A percentile compares a stretch with the other conserved stretches of the same genome.
phyloP scores from a whole-genome alignment of 2,888 invertebrate genomes.

The Bellardia bayeri region DNA sequence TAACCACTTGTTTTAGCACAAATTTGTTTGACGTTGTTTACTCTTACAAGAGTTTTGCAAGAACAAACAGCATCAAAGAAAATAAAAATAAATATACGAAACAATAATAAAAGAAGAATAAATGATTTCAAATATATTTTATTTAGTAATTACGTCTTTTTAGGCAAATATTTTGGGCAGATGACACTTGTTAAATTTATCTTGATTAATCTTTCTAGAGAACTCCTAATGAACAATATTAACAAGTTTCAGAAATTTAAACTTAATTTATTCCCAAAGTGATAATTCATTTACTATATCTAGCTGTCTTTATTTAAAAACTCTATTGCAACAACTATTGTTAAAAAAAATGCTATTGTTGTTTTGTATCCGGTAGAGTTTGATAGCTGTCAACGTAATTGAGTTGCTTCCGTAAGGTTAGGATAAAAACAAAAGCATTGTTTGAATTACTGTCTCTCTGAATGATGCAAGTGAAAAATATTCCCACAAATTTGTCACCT shows the following conservation, averaged over 20 bases:
- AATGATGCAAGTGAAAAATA: constrained; percentile 52
- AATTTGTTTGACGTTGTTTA: too few species aligned
- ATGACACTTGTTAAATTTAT: constrained; percentile 3
- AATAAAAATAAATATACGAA: too few species aligned
- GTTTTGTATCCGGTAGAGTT: background rate
- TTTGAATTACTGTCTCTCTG: background rate
- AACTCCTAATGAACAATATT: background rate
- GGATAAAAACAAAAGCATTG: background rate
- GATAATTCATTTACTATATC: constrained; percentile 10
- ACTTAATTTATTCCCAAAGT: background rate
- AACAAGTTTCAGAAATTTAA: background rate
- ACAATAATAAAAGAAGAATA: too few species aligned
- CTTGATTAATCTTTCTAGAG: background rate
- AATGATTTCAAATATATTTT: too few species aligned
- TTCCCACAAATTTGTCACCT: constrained; percentile 58
- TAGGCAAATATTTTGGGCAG: background rate
- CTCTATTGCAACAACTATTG: constrained; percentile 1
- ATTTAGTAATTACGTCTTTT: too few species aligned
- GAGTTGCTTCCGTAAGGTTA: constrained; percentile 53
- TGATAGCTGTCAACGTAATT: constrained; percentile 15
- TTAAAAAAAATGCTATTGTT: background rate
- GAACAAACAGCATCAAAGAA: too few species aligned
- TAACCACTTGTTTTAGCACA: too few species aligned
- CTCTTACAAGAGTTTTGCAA: too few species aligned
- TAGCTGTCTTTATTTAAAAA: background rate